Evolutionary conservation across 2,888 invertebrate species (phyloP).

Genomic region (Lepidonotus clava): DNA sequence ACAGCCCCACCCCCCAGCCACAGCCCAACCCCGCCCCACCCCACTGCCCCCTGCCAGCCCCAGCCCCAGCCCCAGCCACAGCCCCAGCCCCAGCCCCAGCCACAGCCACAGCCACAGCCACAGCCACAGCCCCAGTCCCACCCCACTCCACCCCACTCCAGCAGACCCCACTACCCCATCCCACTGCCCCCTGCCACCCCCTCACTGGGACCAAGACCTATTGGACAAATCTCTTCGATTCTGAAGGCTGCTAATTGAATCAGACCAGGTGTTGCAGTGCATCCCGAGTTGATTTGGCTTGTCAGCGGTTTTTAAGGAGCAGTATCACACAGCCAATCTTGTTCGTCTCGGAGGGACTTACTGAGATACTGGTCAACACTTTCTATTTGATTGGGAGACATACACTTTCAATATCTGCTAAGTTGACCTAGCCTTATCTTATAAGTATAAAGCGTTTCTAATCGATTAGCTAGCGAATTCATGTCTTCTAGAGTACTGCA

Average conservation of each 20-base stretch:
- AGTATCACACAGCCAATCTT: no score
- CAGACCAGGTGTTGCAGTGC: background rate
- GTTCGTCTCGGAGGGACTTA: no score
- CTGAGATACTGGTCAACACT: no score
- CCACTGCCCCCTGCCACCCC: no score
- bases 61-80: background rate
- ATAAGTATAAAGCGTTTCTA: no score
- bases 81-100: background rate
- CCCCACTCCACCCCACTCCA: background rate
- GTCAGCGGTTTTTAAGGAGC: background rate
- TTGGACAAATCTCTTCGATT: conserved; percentile 4
- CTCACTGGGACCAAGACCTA: background rate
- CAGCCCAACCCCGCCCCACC: background rate
- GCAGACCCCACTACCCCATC: background rate
- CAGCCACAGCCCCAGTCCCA: background rate
- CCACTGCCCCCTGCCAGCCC: background rate
- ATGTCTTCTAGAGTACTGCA: no score
- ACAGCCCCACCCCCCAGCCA: background rate
- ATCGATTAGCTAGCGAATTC: no score
- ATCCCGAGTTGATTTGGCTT: background rate
- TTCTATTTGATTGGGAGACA: no score
- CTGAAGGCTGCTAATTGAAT: conserved; percentile 21
- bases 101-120: background rate
- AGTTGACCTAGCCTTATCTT: no score
- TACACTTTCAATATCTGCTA: no score